Evolutionary conservation across 1,140 invertebrate species (phyloP).

Genomic region (Ectropis grisescens): DNA sequence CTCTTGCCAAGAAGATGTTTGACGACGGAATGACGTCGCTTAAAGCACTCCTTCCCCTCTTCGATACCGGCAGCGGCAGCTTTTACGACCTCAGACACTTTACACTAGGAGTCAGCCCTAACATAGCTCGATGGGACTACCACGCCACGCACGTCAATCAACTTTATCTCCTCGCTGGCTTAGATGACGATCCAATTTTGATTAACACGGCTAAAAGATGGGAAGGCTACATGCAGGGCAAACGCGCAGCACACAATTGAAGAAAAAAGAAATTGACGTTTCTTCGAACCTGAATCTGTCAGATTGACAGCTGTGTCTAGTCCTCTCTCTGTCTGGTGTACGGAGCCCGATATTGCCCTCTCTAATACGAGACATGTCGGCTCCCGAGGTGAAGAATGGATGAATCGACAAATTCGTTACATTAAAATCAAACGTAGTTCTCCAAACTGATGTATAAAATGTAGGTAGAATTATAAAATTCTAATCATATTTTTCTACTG

Average conservation of each 20-base stretch:
- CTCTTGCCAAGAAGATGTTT: constrained; percentile 83
- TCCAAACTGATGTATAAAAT: too few relatives aligned
- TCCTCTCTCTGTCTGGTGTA: too few relatives aligned
- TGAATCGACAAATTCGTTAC: too few relatives aligned
- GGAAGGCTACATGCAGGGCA: constrained; percentile 97
- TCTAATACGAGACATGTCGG: too few relatives aligned
- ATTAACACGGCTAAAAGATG: constrained; percentile 90
- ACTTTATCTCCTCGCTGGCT: constrained; percentile 88
- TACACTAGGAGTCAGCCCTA: constrained; percentile 89
- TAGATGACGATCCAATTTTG: constrained; percentile 89
- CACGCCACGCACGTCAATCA: constrained; percentile 99
- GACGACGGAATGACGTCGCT: constrained; percentile 90
- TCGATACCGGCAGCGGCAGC: constrained; percentile 96
- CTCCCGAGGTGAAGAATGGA: too few relatives aligned
- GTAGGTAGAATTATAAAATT: too few relatives aligned
- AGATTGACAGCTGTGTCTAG: too few relatives aligned
- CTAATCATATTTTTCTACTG: too few relatives aligned
- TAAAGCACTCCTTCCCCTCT: constrained; percentile 91
- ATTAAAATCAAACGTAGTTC: too few relatives aligned
- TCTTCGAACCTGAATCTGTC: too few relatives aligned
- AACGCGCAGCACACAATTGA: constrained; percentile 92
- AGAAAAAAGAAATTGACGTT: background rate
- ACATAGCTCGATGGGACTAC: constrained; percentile 96
- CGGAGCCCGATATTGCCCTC: too few relatives aligned
- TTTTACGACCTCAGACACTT: constrained; percentile 97